Evolutionary conservation across 2,888 invertebrate species (phyloP).

Genomic region (Oscheius sp.): DNA sequence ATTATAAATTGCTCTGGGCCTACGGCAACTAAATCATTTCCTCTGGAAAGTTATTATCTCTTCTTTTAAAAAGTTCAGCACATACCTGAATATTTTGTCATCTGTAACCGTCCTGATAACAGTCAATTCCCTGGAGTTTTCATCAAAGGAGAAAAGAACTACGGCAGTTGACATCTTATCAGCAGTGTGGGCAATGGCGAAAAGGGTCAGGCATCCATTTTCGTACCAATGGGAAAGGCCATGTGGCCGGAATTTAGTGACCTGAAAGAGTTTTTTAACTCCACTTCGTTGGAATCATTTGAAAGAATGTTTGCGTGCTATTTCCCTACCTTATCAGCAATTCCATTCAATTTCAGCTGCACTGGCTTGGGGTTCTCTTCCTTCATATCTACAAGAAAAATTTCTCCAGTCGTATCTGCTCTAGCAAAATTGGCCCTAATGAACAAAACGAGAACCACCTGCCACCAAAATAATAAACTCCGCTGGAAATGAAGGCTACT

Average conservation of each 20-base stretch:
- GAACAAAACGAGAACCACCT: not conserved
- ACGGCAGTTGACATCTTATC: constrained; percentile 48
- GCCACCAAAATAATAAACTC: constrained; percentile 44
- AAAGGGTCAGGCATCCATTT: constrained; percentile 52
- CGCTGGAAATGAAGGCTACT: constrained; percentile 54
- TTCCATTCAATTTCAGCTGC: not conserved
- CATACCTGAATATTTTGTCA: constrained; percentile 46
- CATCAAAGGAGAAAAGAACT: constrained; percentile 51
- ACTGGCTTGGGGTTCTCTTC: not conserved
- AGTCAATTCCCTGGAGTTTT: constrained; percentile 37
- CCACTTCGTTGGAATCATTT: no score
- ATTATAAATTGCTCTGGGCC: constrained; percentile 48
- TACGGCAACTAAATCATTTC: constrained; percentile 52
- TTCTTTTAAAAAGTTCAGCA: not conserved
- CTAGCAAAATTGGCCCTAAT: not conserved
- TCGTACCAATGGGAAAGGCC: constrained; percentile 51
- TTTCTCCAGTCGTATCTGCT: constrained; percentile 31
- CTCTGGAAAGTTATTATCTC: constrained; percentile 39
- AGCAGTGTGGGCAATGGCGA: constrained; percentile 46
- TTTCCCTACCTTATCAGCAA: not conserved
- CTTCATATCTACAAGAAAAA: constrained; percentile 50
- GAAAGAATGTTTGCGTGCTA: no score
- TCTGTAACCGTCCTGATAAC: constrained; percentile 49
- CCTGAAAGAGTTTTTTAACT: no score
- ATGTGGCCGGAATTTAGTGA: constrained; percentile 54